Evolutionary conservation across 1,140 invertebrate species (phyloP).

Genomic region (Drosophila suzukii): DNA sequence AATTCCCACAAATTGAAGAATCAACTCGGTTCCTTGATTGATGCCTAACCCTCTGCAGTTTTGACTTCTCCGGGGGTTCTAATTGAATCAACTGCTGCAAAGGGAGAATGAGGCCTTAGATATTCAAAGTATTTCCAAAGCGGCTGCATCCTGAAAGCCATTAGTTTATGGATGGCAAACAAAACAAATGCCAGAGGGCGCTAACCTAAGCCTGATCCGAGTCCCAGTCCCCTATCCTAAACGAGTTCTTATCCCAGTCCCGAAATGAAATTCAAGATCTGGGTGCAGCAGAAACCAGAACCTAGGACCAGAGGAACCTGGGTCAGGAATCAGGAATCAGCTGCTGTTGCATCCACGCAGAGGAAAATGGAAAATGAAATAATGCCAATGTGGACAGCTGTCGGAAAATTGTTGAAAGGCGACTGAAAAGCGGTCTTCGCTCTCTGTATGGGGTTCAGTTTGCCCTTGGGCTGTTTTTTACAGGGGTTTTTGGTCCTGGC

Average conservation of each 20-base stretch:
- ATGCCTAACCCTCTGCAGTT: constrained; percentile 39
- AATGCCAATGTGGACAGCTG: constrained; percentile 80
- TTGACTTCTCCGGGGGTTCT: constrained; percentile 37
- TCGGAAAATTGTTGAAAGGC: constrained; percentile 79
- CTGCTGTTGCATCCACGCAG: constrained; percentile 55
- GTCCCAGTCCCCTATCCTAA: constrained; percentile 11
- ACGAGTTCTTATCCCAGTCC: constrained; percentile 24
- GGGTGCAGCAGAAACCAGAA: constrained; percentile 41
- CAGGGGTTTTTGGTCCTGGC: constrained; percentile 34
- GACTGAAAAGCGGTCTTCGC: constrained; percentile 72
- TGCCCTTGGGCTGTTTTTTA: constrained; percentile 55
- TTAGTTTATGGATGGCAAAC: constrained; percentile 74
- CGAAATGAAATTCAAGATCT: constrained; percentile 60
- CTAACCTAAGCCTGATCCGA: constrained; percentile 50
- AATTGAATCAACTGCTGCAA: constrained; percentile 53
- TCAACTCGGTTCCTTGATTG: constrained; percentile 50
- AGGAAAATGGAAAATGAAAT: constrained; percentile 48
- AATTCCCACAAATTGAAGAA: constrained; percentile 54
- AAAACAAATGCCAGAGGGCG: constrained; percentile 68
- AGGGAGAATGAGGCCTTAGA: constrained; percentile 18
- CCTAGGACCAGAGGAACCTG: constrained; percentile 26
- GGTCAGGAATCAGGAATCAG: constrained; percentile 81
- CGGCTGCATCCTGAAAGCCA: constrained; percentile 42
- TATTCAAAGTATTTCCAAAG: constrained; percentile 61
- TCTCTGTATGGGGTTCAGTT: constrained; percentile 31